Base-by-base conservation (phyloP, 2,888 invertebrate genomes). In the Clepsis dumicolana region DNA sequence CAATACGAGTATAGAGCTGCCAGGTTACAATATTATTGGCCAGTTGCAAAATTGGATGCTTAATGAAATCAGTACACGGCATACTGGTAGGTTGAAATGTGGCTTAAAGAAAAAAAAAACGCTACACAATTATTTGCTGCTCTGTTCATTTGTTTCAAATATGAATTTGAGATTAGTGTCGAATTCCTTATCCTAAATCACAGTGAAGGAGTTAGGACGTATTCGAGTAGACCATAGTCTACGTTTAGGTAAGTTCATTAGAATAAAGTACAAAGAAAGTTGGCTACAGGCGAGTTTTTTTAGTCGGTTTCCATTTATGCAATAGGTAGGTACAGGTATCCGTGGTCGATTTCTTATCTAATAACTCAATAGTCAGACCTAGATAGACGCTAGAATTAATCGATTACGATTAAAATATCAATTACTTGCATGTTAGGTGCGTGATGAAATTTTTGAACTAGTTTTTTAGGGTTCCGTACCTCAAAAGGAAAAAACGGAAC, bases 371-470 rank as follows among this genome's bases (percentile, higher is more conserved):
- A 48, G 29, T 44, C 14, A 48, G 21, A 63, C 41, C 44, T 54
- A 54, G 44, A 24, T 38, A n/a, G n/a, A 14, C 3, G 24, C 1
- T 56, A 10, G 25, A 54, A 62, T 35, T 62, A 56, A 66, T 62
- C 35, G 48, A 48, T 66, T 44, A 35, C 65, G 27, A 62, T 56
- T 21, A 62, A 44, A 25, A 66, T 66, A 62, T 66, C 48, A 54
- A 62, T 38, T 48, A 35, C 54, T 21, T 35, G 48, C 54, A 27
- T 16, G 48, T 12, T 21, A 18, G 12, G 41, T 24, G 38, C 41
- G 29, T 53, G 32, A 48, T 61, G 54, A 54, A 41, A 27, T 54
- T 62, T 62, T 54, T 62, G 54, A 66, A 35, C 66, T 66, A 62
- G 66, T 54, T 66, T 57, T 64, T n/a, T n/a, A n/a, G n/a, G n/a